Percentiles rank a stretch among this genome's conserved stretches.
phyloP scores from a whole-genome alignment of 1,140 invertebrate species.

The Agrypnia vestita region DNA sequence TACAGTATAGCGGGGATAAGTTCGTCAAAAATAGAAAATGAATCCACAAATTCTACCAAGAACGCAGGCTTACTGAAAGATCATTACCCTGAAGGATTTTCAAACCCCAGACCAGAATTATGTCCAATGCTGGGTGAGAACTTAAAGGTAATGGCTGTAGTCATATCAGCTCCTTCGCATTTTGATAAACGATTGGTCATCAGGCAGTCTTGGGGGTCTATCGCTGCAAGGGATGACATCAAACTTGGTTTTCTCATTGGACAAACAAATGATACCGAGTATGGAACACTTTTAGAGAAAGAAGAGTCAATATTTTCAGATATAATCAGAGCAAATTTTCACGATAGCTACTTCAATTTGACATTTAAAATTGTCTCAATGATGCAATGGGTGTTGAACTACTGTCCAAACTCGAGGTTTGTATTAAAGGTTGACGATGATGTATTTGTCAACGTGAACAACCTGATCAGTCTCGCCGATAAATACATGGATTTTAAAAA shows the following conservation, averaged over 20 bases:
- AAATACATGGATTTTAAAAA: slow-evolving; percentile 74
- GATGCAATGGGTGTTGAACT: slow-evolving; percentile 85
- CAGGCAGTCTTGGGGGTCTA: slow-evolving; percentile 86
- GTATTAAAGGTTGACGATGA: slow-evolving; percentile 92
- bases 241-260: slow-evolving; percentile 83
- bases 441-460: slow-evolving; percentile 91
- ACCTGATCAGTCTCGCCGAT: slow-evolving; percentile 80
- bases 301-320: slow-evolving; percentile 78
- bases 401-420: slow-evolving; percentile 82
- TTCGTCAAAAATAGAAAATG: no score
- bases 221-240: slow-evolving; percentile 78
- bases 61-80: background rate
- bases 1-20: no score
- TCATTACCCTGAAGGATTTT: slow-evolving; percentile 1
- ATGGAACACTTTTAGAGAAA: slow-evolving; percentile 67
- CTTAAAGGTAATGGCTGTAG: slow-evolving; percentile 70
- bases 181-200: slow-evolving; percentile 80
- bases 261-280: slow-evolving; percentile 65
- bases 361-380: slow-evolving; percentile 90
- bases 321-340: slow-evolving; percentile 79
- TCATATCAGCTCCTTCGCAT: slow-evolving; percentile 83
- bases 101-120: background rate
- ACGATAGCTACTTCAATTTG: slow-evolving; percentile 90
- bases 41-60: no score
- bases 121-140: background rate